Base-by-base conservation (phyloP, 1,140 invertebrate species). In the Ostrea denselamellosa region DNA sequence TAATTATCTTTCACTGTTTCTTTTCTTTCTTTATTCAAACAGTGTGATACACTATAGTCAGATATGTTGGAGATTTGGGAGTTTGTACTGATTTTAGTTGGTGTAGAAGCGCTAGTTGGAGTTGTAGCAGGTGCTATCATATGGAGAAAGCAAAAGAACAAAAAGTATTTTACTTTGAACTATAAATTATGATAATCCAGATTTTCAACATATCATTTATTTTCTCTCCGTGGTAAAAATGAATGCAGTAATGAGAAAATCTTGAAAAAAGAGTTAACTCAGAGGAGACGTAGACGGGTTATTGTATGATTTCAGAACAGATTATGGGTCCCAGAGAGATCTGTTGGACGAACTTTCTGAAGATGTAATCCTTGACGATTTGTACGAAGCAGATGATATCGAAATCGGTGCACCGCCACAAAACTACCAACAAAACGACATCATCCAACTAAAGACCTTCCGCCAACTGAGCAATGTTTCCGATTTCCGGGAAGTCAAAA, bases 11-110 rank as follows among this genome's bases (percentile, higher is more conserved):
- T 44, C 34, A 44, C 5, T 5, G 5, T 44, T 44, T 44, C 34
- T 44, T 44, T 5, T 44, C 34, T 44, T 44, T 44, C 1, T 44
- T 44, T 44, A 44, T 44, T 44, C 34, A 44, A 1, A 5, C 34
- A 44, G 34, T 44, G 1, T 5, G 2, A 44, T 44, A 5, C 34
- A 44, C 17, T 62, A 7, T 62, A 62, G 17, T 19, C 5, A 22
- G 9, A 77, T 25, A 77, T 77, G 68, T 4, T 77, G 10, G 68
- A 77, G 68, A 34, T 77, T 77, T 77, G 68, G 68, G 68, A 77
- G 25, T 77, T 77, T 77, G 68, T 77, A 8, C 28, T 77, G 14
- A 77, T 77, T 28, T 77, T 77, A 17, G 22, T 77, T 10, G 68
- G 68, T 14, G 68, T 25, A 14, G 68, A 77, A 10, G 68, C 68